These are phyloP conservation scores for Oasisia sp. DNA, from an alignment of 2,888 invertebrate species.

Conservation along the genomic window DNA sequence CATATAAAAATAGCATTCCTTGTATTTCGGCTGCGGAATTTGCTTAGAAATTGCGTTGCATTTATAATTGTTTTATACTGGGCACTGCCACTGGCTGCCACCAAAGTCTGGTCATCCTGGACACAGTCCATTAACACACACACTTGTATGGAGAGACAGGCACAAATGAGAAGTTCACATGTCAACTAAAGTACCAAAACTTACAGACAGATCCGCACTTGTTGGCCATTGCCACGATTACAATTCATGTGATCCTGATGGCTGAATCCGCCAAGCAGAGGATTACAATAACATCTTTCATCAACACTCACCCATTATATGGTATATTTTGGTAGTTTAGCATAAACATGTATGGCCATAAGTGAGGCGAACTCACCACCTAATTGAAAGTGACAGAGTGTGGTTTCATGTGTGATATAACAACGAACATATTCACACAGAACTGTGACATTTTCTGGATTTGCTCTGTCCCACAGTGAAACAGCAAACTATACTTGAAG, in stretches of 20 bases:
- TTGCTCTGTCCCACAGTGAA: not conserved
- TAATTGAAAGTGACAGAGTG: not conserved
- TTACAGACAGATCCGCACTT: not conserved
- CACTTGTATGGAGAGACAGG: not conserved
- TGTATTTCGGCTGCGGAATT: not conserved
- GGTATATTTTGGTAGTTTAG: not conserved
- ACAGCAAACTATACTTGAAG: not conserved
- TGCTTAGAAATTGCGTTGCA: not conserved
- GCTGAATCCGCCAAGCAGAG: not conserved
- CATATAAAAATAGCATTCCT: not conserved
- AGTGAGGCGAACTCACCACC: not conserved
- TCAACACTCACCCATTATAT: not conserved
- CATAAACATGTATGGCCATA: not conserved
- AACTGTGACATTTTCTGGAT: not conserved
- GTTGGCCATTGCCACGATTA: not conserved
- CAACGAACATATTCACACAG: not conserved
- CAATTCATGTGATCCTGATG: not conserved
- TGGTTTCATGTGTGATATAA: not conserved
- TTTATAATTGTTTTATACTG: not conserved
- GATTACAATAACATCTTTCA: not conserved
- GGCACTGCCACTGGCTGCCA: not conserved
- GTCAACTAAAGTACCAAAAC: not conserved
- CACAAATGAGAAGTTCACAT: not conserved
- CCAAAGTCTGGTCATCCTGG: not conserved
- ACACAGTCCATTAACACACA: not conserved